Percentiles rank a stretch among this genome's conserved stretches.
Conservation (phyloP, 2,797 vertebrate genomes). For the Coccyzus lansbergi region DNA sequence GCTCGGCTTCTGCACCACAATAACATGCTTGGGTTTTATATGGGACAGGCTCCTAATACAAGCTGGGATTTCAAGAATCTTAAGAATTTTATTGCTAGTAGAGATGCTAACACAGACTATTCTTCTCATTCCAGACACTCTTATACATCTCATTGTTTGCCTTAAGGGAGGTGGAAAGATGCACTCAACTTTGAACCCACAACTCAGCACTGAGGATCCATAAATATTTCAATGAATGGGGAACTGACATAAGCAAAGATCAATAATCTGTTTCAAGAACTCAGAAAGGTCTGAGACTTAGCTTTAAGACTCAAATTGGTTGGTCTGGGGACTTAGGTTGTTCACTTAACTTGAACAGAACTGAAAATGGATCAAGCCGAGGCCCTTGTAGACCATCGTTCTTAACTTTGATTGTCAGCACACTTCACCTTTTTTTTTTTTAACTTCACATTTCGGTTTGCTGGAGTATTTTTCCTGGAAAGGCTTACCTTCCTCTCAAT, state of each 20-base stretch:
- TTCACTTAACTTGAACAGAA: not conserved
- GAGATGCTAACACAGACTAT: not conserved
- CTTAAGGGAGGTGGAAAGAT: not conserved
- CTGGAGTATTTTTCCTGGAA: too few relatives aligned
- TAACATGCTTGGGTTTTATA: not conserved
- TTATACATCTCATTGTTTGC: not conserved
- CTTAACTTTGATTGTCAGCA: not conserved
- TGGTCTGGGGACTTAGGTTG: not conserved
- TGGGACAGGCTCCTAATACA: not conserved
- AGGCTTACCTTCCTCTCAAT: not conserved
- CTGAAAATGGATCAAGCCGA: not conserved
- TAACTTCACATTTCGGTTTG: not conserved
- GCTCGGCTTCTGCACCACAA: not conserved
- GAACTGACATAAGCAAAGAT: not conserved
- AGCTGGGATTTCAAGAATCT: not conserved
- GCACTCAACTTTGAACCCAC: not conserved
- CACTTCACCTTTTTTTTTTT: not conserved
- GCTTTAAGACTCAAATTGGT: not conserved
- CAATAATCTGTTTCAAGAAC: not conserved
- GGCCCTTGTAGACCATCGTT: accelerated
- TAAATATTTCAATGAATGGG: not conserved
- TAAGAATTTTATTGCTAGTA: not conserved
- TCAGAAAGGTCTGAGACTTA: not conserved
- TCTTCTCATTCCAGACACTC: not conserved
- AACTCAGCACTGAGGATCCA: accelerated